A percentile compares a stretch with the other conserved stretches of the same genome.
Conservation (phyloP, 2,888 invertebrate species). For the Ennomos fuscantarius region DNA sequence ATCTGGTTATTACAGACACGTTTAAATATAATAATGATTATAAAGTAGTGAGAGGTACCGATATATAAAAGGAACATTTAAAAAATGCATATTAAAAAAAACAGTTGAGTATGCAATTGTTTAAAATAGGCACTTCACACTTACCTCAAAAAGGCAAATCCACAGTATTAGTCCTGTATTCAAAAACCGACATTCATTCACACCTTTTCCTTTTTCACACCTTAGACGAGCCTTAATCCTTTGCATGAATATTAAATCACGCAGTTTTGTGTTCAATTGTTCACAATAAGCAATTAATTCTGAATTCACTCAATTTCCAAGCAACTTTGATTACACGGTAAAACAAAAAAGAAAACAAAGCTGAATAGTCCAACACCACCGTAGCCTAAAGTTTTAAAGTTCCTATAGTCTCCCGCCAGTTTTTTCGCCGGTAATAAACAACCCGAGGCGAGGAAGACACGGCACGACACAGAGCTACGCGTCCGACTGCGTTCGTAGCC, state of each 20-base stretch:
- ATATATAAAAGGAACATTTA: too few species aligned
- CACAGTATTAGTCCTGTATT: slow-evolving; percentile 43
- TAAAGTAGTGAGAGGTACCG: too few species aligned
- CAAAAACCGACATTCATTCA: slow-evolving; percentile 42
- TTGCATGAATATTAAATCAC: slow-evolving; percentile 52
- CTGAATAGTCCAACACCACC: slow-evolving; percentile 19
- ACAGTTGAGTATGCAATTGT: too few species aligned
- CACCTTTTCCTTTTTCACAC: slow-evolving; percentile 56
- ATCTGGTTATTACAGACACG: too few species aligned
- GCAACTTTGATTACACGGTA: slow-evolving; percentile 10
- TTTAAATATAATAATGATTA: too few species aligned
- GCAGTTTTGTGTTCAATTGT: slow-evolving; percentile 32
- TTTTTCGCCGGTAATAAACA: slow-evolving; percentile 48
- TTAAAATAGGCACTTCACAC: slow-evolving; percentile 17
- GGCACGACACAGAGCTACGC: slow-evolving; percentile 49
- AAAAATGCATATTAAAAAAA: too few species aligned
- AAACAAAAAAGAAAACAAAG: slow-evolving; percentile 22
- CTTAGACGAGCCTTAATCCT: slow-evolving; percentile 54
- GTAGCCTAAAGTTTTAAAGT: slow-evolving; percentile 22
- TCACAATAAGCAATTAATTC: slow-evolving; percentile 4
- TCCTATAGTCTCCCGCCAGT: slow-evolving; percentile 68
- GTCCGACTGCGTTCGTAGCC: slow-evolving; percentile 75
- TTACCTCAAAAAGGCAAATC: slow-evolving; percentile 35
- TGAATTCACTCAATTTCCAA: slow-evolving; percentile 7
- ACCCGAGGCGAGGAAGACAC: slow-evolving; percentile 37